Evolutionary conservation across 2,888 invertebrate genomes (phyloP).

Genomic region (Hypomecis punctinalis): DNA sequence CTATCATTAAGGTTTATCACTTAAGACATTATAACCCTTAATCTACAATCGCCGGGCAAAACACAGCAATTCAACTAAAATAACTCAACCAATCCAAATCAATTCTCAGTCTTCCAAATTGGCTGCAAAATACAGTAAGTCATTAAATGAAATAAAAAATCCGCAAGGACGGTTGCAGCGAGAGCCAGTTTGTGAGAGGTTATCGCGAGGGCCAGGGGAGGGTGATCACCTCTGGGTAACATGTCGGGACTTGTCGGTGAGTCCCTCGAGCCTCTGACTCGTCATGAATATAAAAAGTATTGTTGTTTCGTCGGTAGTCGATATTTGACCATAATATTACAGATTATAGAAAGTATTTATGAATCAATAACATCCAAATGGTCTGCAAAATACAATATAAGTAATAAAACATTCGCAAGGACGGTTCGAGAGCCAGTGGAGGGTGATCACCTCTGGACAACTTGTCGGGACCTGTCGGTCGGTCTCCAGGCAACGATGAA

Average conservation of each 20-base stretch:
- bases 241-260: conserved; percentile 28
- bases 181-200: conserved; percentile 51
- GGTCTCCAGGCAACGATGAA: no score
- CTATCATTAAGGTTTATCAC: no score
- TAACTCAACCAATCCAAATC: not conserved
- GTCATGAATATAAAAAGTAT: not conserved
- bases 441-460: no score
- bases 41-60: no score
- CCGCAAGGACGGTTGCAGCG: conserved; percentile 16
- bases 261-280: conserved; percentile 12
- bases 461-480: no score
- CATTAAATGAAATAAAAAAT: conserved; percentile 10
- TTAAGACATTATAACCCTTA: no score
- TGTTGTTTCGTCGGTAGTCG: not conserved
- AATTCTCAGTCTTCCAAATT: conserved; percentile 3
- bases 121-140: conserved; percentile 2
- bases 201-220: conserved; percentile 56
- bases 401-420: no score
- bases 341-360: conserved; percentile 32
- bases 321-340: not conserved
- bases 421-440: no score
- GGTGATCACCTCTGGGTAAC: conserved; percentile 35
- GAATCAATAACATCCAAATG: no score
- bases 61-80: not conserved
- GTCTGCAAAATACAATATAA: no score